Evolutionary conservation across 1,140 invertebrate genomes (phyloP).

Genomic region (Neodiprion fabricii): DNA sequence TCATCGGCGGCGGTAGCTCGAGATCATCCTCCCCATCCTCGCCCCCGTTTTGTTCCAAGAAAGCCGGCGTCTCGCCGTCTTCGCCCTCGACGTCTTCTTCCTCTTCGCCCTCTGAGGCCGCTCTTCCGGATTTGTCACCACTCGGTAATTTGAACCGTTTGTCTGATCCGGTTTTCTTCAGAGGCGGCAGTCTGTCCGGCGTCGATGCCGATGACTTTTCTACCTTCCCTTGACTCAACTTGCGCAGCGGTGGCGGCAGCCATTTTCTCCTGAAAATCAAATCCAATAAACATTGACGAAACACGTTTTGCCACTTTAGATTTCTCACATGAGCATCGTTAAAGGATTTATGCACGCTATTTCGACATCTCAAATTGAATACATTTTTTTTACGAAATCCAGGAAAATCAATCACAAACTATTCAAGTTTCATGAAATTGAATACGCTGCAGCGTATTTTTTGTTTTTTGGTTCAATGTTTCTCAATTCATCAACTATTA

Average conservation of each 20-base stretch:
- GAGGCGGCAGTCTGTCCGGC: slow-evolving; percentile 58
- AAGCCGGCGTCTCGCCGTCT: slow-evolving; percentile 46
- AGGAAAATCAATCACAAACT: no score
- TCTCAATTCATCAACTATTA: no score
- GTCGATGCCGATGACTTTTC: slow-evolving; percentile 68
- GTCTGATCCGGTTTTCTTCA: slow-evolving; percentile 79
- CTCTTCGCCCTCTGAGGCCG: slow-evolving; percentile 53
- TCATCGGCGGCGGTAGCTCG: slow-evolving; percentile 94
- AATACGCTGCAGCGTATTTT: no score
- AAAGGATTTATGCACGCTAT: no score
- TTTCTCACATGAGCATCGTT: background rate
- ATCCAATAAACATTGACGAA: slow-evolving; percentile 22
- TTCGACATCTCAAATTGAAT: no score
- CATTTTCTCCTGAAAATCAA: slow-evolving; percentile 79
- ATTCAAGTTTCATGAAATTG: no score
- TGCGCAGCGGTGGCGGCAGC: slow-evolving; percentile 87
- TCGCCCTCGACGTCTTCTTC: slow-evolving; percentile 40
- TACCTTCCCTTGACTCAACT: slow-evolving; percentile 86
- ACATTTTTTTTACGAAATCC: no score
- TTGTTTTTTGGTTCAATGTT: no score
- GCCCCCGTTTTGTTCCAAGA: slow-evolving; percentile 67
- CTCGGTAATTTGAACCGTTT: slow-evolving; percentile 77
- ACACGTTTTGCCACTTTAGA: background rate
- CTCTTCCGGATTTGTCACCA: slow-evolving; percentile 33
- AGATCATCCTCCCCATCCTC: slow-evolving; percentile 81